Evolutionary conservation across 2,797 vertebrate genomes (phyloP).

Genomic region (Periophthalmus magnuspinnatus): DNA sequence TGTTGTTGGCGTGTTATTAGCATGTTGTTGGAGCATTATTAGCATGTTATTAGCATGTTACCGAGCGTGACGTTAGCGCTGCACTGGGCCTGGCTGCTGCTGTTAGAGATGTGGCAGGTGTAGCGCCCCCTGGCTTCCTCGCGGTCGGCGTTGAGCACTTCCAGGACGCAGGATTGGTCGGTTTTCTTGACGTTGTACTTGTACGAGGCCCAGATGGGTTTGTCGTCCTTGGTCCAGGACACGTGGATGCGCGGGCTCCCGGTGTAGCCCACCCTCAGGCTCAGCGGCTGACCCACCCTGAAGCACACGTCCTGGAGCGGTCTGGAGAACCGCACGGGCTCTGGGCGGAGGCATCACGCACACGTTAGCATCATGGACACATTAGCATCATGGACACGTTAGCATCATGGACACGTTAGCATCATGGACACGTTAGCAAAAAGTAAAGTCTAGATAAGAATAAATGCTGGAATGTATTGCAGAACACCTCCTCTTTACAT

Average conservation of each 20-base stretch:
- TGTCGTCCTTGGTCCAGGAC: slow-evolving; percentile 85
- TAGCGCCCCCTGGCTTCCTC: slow-evolving; percentile 85
- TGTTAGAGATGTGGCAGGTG: slow-evolving; percentile 85
- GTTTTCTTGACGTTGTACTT: slow-evolving; percentile 84
- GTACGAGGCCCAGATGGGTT: slow-evolving; percentile 78
- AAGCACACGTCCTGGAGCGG: slow-evolving; percentile 82
- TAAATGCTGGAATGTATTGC: too few species aligned
- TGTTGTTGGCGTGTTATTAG: too few species aligned
- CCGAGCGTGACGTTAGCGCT: slow-evolving; percentile 43
- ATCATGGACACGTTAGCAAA: too few species aligned
- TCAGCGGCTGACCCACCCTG: slow-evolving; percentile 82
- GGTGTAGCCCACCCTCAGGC: slow-evolving; percentile 81
- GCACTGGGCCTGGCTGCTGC: slow-evolving; percentile 67
- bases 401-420: not conserved
- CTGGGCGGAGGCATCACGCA: slow-evolving; percentile 41
- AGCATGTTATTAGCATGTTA: slow-evolving; percentile 24
- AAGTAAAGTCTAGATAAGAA: too few species aligned
- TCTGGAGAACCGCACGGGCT: slow-evolving; percentile 82
- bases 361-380: not conserved
- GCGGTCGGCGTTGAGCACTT: slow-evolving; percentile 79
- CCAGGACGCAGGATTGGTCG: slow-evolving; percentile 73
- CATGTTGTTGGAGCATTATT: too few species aligned
- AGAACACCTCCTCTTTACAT: too few species aligned
- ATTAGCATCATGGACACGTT: not conserved
- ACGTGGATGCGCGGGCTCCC: slow-evolving; percentile 84